phyloP scores from a whole-genome alignment of 2,113 vertebrate species.

The Dipodomys stephensi region DNA sequence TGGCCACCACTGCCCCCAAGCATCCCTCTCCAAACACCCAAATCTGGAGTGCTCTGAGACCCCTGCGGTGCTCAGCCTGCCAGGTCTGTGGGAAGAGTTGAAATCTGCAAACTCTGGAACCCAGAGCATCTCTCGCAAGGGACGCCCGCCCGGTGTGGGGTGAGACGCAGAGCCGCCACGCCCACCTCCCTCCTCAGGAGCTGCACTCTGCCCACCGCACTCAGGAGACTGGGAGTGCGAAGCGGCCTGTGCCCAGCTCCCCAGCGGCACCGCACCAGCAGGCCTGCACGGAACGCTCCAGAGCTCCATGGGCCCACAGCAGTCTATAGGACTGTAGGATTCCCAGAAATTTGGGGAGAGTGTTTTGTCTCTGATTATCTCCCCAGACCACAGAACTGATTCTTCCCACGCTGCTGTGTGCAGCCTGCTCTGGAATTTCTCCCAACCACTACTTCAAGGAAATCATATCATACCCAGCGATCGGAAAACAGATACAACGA shows the following conservation, averaged over 20 bases:
- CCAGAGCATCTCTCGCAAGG: neutral
- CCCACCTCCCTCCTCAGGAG: no score
- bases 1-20: no score
- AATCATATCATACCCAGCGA: neutral
- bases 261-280: no score
- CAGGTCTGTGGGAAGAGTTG: neutral
- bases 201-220: no score
- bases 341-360: neutral
- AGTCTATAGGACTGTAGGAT: fast-evolving
- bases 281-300: no score
- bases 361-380: neutral
- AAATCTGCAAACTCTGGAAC: no score
- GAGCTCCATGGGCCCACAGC: neutral
- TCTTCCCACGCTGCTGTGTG: neutral
- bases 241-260: no score
- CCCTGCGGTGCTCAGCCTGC: neutral
- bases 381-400: neutral
- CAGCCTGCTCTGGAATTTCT: neutral
- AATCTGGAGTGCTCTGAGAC: neutral
- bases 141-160: neutral
- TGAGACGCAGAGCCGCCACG: no score
- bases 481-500: neutral
- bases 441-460: neutral
- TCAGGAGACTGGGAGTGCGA: no score
- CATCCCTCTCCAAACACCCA: neutral